phyloP scores from a whole-genome alignment of 2,888 invertebrate species.

The Drosophila ezoana region DNA sequence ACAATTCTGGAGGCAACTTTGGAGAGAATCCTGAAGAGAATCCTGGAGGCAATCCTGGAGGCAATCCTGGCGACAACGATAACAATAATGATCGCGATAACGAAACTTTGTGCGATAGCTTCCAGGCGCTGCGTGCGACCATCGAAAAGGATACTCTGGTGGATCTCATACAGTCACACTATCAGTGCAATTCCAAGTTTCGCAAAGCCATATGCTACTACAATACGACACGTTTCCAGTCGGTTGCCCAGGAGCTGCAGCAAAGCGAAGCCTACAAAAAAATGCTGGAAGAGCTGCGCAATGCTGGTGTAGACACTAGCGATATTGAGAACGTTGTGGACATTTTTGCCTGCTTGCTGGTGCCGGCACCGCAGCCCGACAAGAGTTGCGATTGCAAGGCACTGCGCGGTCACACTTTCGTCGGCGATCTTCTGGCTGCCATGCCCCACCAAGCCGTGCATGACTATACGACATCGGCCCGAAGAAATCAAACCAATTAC shows the following conservation, averaged over 20 bases:
- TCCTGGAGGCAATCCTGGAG: too few species aligned
- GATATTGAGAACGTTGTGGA: conserved; percentile 53
- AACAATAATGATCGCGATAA: conserved; percentile 1
- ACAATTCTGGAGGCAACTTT: too few species aligned
- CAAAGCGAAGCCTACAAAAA: conserved; percentile 44
- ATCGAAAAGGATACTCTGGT: conserved; percentile 42
- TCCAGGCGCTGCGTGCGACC: conserved; percentile 54
- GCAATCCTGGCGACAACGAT: too few species aligned
- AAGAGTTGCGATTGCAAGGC: conserved; percentile 44
- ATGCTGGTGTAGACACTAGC: conserved; percentile 47
- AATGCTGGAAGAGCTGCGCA: conserved; percentile 40
- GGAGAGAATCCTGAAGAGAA: too few species aligned
- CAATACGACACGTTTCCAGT: conserved; percentile 45
- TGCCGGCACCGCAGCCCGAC: conserved; percentile 36
- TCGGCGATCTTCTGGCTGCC: conserved; percentile 59
- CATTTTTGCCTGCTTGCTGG: conserved; percentile 57
- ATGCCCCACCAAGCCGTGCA: conserved; percentile 54
- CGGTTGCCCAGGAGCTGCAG: conserved; percentile 48
- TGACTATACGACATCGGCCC: conserved; percentile 18
- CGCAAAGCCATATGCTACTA: conserved; percentile 63
- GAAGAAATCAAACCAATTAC: conserved; percentile 40
- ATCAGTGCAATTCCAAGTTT: conserved; percentile 55
- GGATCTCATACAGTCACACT: conserved; percentile 53
- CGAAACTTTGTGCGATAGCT: conserved; percentile 46
- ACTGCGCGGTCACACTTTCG: conserved; percentile 50